Evolutionary conservation across 2,888 invertebrate genomes (phyloP).

Genomic region (Andricus quercusramuli): DNA sequence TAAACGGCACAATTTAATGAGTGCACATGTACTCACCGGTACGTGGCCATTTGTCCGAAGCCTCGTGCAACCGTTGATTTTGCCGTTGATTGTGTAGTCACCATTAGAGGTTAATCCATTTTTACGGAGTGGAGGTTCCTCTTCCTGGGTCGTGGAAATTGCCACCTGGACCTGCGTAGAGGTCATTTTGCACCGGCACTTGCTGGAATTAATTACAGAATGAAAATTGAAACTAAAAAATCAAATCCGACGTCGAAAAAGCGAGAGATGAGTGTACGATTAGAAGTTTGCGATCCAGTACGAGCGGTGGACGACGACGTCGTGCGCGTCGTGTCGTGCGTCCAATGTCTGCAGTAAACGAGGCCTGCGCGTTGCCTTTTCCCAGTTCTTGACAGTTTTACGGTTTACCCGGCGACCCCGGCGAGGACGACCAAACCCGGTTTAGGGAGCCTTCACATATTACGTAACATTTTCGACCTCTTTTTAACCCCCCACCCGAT

Average conservation of each 20-base stretch:
- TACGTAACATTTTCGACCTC: no score
- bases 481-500: no score
- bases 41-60: slow-evolving; percentile 60
- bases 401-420: no score
- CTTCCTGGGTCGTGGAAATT: slow-evolving; percentile 47
- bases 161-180: slow-evolving; percentile 49
- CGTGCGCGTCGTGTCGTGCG: no score
- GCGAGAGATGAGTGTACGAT: no score
- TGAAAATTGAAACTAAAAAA: not conserved
- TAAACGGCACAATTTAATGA: not conserved
- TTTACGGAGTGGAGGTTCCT: slow-evolving; percentile 42
- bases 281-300: not conserved
- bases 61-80: slow-evolving; percentile 64
- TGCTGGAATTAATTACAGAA: not conserved
- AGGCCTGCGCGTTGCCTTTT: slow-evolving; percentile 39
- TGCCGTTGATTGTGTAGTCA: slow-evolving; percentile 57
- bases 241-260: not conserved
- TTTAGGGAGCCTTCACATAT: not conserved
- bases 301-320: not conserved
- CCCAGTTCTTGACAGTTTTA: no score
- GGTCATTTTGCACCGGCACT: slow-evolving; percentile 44
- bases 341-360: slow-evolving; percentile 17
- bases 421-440: not conserved
- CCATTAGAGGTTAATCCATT: slow-evolving; percentile 57
- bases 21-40: slow-evolving; percentile 62